phyloP scores from a whole-genome alignment of 2,113 vertebrate species.

The Sula dactylatra region DNA sequence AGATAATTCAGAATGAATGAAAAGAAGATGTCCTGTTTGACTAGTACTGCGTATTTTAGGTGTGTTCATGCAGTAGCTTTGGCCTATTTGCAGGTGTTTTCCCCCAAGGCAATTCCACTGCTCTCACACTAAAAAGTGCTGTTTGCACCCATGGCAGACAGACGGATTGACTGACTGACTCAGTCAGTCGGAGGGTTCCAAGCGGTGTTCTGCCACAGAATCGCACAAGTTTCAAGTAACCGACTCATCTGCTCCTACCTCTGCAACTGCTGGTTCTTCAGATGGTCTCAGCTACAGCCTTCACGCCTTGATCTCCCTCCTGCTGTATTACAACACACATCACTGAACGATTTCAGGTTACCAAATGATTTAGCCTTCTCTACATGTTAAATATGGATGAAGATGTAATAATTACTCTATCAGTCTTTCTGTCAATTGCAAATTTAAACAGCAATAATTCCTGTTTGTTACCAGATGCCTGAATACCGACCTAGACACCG shows the following conservation, averaged over 20 bases:
- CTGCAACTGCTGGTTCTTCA: neutral
- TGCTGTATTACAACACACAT: neutral
- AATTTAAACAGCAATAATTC: neutral
- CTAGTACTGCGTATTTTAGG: fast-evolving
- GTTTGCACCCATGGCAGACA: fast-evolving
- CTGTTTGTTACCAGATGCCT: fast-evolving
- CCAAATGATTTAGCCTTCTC: neutral
- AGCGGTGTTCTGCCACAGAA: neutral
- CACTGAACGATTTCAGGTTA: neutral
- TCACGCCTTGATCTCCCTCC: neutral
- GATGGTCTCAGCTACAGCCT: neutral
- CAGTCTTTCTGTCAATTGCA: neutral
- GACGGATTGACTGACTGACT: neutral
- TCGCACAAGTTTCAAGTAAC: neutral
- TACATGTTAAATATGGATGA: fast-evolving
- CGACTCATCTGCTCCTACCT: neutral
- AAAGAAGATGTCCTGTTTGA: fast-evolving
- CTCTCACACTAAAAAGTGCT: neutral
- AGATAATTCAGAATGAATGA: neutral
- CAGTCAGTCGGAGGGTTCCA: neutral
- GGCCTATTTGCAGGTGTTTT: neutral
- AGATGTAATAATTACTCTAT: neutral
- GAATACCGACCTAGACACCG: neutral
- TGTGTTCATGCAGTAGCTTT: fast-evolving
- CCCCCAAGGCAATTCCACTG: neutral